phyloP scores from a whole-genome alignment of 1,140 invertebrate genomes.

The Campoletis sonorensis region DNA sequence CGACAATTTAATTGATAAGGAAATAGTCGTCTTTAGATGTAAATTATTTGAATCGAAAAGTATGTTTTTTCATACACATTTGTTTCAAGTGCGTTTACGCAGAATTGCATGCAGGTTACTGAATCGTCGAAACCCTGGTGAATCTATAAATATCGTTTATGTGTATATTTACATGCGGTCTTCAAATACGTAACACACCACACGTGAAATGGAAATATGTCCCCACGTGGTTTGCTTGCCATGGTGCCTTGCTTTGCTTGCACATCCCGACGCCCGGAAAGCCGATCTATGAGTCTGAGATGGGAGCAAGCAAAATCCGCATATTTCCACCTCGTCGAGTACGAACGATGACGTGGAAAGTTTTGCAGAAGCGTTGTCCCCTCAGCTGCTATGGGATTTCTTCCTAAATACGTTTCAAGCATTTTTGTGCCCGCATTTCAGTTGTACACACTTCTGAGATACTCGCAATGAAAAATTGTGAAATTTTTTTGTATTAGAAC shows the following conservation, averaged over 20 bases:
- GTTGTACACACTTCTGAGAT: neutral
- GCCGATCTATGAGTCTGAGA: neutral
- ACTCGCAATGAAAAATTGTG: neutral
- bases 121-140: no score
- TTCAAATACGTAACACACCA: neutral
- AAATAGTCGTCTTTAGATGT: neutral
- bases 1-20: neutral
- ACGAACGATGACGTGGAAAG: conserved; percentile 14
- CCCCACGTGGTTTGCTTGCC: neutral
- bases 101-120: no score
- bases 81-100: no score
- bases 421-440: conserved; percentile 4
- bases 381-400: neutral
- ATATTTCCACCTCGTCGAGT: conserved; percentile 25
- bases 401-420: neutral
- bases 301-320: conserved; percentile 14
- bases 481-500: no score
- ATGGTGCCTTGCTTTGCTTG: neutral
- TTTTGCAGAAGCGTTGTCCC: conserved; percentile 6
- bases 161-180: no score
- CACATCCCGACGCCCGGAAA: neutral
- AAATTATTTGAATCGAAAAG: no score
- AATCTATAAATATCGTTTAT: neutral
- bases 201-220: neutral
- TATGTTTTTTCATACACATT: no score